phyloP scores from a whole-genome alignment of 1,140 invertebrate species.

The Eulimnadia texana region DNA sequence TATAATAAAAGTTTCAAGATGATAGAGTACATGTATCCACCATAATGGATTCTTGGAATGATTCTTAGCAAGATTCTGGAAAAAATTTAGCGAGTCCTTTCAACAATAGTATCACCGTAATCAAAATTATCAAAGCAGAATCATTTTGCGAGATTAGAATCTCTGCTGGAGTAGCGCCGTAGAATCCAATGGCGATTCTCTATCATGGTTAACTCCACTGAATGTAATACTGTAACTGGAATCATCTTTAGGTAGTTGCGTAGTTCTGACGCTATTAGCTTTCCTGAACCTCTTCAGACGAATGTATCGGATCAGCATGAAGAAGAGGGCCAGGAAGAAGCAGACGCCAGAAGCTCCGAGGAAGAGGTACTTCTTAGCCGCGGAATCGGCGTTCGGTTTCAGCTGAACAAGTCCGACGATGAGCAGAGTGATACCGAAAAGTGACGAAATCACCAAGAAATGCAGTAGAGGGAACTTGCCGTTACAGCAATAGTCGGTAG shows the following conservation, averaged over 20 bases:
- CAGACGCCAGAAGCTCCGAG: constrained; percentile 41
- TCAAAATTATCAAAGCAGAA: too few species aligned
- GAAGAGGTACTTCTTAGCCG: constrained; percentile 45
- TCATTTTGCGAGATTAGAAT: not conserved
- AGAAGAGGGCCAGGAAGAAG: constrained; percentile 38
- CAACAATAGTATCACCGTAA: too few species aligned
- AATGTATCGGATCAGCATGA: constrained; percentile 31
- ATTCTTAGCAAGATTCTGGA: too few species aligned
- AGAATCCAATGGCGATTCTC: constrained; percentile 1
- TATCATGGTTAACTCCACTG: not conserved
- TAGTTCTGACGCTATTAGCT: not conserved
- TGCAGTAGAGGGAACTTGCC: constrained; percentile 52
- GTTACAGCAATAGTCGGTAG: constrained; percentile 20
- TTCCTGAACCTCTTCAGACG: not conserved
- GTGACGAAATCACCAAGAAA: constrained; percentile 52
- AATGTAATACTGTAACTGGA: constrained; percentile 2
- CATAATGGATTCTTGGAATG: too few species aligned
- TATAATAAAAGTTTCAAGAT: too few species aligned
- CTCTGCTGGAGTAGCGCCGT: constrained; percentile 4
- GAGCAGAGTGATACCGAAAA: constrained; percentile 56
- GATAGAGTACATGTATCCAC: too few species aligned
- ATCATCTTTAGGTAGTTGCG: not conserved
- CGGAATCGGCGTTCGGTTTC: constrained; percentile 59
- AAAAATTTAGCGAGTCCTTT: too few species aligned
- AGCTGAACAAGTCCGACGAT: constrained; percentile 66